Base-by-base conservation (phyloP, 2,113 vertebrate genomes). In the Vulpes lagopus region DNA sequence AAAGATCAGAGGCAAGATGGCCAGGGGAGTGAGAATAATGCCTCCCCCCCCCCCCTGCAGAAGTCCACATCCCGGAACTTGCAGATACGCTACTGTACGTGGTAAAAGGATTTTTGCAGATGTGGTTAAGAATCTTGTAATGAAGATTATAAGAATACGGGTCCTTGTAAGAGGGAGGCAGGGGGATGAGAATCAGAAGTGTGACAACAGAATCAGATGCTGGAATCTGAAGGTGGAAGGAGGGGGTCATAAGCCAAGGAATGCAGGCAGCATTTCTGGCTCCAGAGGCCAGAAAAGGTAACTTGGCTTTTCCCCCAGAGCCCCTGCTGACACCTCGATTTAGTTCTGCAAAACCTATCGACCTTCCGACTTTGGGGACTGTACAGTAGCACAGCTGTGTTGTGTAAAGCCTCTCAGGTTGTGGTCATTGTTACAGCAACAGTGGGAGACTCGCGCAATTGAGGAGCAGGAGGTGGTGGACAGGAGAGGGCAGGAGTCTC, bases 391-490 rank as follows among this genome's bases (percentile, higher is more conserved):
- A 1, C 7, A 9, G 23, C 25, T 5, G 4, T 43, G 43, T 73
- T 3, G 25, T 60, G 27, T 43, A n/a, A 83, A 60, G 53, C 25
- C 62, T 5, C 19, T 51, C 12, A 23, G 51, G 38, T 78, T 8
- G 7, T 20, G 35, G 78, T 15, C 1, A 7, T 79, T 71, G 62
- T 89, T n/a, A 38, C 4, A 17, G 38, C 20, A 71, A 35, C 38
- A 9, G 2, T 0, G 16, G 57, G 27, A 65, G 7, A 43, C 30
- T 10, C 17, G 43, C 53, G 22, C 10, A 3, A 0, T 7, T 3
- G 6, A 55, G 32, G 32, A 38, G 38, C 43, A 57, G 89, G 74
- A 55, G 30, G 8, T 15, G 55, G 3, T 0, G 27, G 57, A 0
- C 11, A 16, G 43, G 38, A 10, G 43, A 8, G 73, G 25, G 17